phyloP scores from a whole-genome alignment of 2,888 invertebrate species.

The Myathropa florea region DNA sequence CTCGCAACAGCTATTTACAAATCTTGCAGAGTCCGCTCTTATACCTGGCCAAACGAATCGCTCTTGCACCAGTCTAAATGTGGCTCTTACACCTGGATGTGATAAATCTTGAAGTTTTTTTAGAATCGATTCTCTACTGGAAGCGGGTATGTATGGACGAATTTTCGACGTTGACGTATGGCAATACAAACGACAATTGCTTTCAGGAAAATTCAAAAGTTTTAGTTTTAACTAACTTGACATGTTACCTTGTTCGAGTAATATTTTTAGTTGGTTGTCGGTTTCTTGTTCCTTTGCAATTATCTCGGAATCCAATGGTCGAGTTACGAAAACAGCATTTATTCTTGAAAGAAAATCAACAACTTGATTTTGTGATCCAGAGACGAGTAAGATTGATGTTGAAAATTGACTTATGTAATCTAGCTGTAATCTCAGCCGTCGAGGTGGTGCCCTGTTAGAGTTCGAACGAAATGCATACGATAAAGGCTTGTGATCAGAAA shows the following conservation, averaged over 20 bases:
- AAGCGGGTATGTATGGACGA: constrained; percentile 13
- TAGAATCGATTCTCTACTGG: constrained; percentile 11
- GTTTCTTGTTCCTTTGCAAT: constrained; percentile 5
- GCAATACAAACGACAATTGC: constrained; percentile 11
- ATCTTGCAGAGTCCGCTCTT: constrained; percentile 54
- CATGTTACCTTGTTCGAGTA: constrained; percentile 4
- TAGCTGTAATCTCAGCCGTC: constrained; percentile 2
- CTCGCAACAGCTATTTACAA: background rate
- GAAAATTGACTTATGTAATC: constrained; percentile 26
- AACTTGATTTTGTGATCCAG: constrained; percentile 26
- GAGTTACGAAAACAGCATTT: background rate
- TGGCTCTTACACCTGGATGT: constrained; percentile 29
- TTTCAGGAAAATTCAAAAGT: constrained; percentile 27
- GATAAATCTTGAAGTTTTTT: constrained; percentile 16
- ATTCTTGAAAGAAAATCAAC: constrained; percentile 35
- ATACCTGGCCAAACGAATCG: constrained; percentile 73
- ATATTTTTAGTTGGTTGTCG: background rate
- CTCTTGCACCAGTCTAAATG: constrained; percentile 2
- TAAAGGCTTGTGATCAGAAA: constrained; percentile 72
- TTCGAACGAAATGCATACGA: background rate
- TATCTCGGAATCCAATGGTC: constrained; percentile 2
- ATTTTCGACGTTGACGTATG: constrained; percentile 18
- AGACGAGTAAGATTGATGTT: constrained; percentile 8
- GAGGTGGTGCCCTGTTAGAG: background rate
- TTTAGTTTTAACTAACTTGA: constrained; percentile 13